Conservation (phyloP, 2,113 vertebrate species). For the Brachionichthys hirsutus region DNA sequence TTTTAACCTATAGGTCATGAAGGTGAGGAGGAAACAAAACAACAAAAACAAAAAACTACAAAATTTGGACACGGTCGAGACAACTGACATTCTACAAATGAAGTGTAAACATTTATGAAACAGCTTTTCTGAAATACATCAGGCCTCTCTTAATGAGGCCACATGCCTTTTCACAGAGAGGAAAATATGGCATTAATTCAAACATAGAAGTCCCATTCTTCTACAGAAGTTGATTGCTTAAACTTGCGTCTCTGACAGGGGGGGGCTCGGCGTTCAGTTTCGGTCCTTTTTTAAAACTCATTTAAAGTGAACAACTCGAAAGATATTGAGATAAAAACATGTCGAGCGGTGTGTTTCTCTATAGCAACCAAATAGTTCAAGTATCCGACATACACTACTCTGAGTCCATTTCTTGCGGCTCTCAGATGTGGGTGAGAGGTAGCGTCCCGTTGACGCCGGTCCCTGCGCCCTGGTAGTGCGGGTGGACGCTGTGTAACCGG, state of each 20-base stretch:
- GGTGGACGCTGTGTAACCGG: slow-evolving; percentile 94
- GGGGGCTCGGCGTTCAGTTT: slow-evolving; percentile 64
- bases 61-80: slow-evolving; percentile 77
- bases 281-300: slow-evolving; percentile 63
- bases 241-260: slow-evolving; percentile 69
- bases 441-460: slow-evolving; percentile 93
- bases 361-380: slow-evolving; percentile 75
- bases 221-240: slow-evolving; percentile 79
- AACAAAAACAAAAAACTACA: slow-evolving; percentile 63
- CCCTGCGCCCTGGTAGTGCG: slow-evolving; percentile 94
- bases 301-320: slow-evolving; percentile 61
- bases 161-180: slow-evolving; percentile 77
- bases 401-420: slow-evolving; percentile 23
- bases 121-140: slow-evolving; percentile 77
- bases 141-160: slow-evolving; percentile 77
- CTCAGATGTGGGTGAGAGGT: slow-evolving; percentile 96
- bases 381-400: slow-evolving; percentile 78
- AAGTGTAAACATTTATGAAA: slow-evolving; percentile 85
- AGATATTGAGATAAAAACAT: slow-evolving; percentile 56
- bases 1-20: slow-evolving; percentile 63
- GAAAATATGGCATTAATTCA: slow-evolving; percentile 76
- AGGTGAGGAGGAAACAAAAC: slow-evolving; percentile 33
- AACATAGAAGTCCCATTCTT: slow-evolving; percentile 80
- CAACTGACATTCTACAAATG: slow-evolving; percentile 78
- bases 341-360: slow-evolving; percentile 61